phyloP scores from a whole-genome alignment of 2,888 invertebrate species.

The Lithophane socia region DNA sequence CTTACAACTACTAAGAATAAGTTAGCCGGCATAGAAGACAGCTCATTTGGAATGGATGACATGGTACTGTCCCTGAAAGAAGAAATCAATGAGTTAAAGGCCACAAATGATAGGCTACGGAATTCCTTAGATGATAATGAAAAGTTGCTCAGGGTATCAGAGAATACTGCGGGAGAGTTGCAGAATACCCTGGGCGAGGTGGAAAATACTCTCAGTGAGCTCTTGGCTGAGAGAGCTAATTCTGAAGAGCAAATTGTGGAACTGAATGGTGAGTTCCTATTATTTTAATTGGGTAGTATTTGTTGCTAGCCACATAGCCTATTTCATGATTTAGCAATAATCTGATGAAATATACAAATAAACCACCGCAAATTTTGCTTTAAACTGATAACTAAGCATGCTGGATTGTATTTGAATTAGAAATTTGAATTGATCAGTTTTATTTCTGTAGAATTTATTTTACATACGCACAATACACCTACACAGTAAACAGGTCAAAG shows the following conservation, averaged over 20 bases:
- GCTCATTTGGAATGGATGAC: slow-evolving; percentile 93
- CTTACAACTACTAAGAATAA: slow-evolving; percentile 90
- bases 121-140: slow-evolving; percentile 92
- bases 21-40: slow-evolving; percentile 92
- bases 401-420: background rate
- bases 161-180: slow-evolving; percentile 95
- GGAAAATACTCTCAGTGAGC: slow-evolving; percentile 93
- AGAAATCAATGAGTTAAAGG: slow-evolving; percentile 90
- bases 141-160: slow-evolving; percentile 91
- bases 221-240: slow-evolving; percentile 84
- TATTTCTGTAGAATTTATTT: background rate
- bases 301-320: background rate
- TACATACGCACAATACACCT: background rate
- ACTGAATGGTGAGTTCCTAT: slow-evolving; percentile 80
- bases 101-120: slow-evolving; percentile 92
- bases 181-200: slow-evolving; percentile 94
- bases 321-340: background rate
- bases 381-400: background rate
- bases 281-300: background rate
- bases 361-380: background rate
- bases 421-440: background rate
- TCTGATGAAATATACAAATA: background rate
- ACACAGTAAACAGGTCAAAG: background rate
- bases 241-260: slow-evolving; percentile 88
- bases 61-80: slow-evolving; percentile 92